Base-by-base conservation (phyloP, 2,888 invertebrate species). In the Ormyrus thymus region DNA sequence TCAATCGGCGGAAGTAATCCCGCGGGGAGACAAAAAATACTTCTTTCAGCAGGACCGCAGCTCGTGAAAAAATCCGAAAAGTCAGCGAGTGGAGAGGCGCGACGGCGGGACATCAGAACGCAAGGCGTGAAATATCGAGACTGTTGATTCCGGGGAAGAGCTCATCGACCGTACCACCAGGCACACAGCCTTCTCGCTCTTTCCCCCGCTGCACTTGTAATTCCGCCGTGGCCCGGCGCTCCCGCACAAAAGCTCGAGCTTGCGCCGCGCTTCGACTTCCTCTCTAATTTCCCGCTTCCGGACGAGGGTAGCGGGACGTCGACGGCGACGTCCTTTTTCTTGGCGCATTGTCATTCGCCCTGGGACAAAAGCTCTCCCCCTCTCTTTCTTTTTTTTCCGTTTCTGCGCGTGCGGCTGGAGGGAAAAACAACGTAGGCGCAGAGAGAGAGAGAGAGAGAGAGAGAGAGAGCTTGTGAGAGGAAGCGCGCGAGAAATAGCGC, bases 231-330 rank as follows among this genome's bases (percentile, higher is more conserved):
- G 45, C n/a, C 48, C 11, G 45, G 10, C 29, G 59, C 48, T 51
- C 51, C 55, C 9, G 55, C 68, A 15, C 29, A 48, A 69, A 58
- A 56, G 69, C 56, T 13, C 10, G 29, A 29, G 29, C 29, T 29
- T 1, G 29, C 29, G 29, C 29, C 29, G 29, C 29, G 29, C 29
- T 29, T 29, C 29, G 46, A n/a, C 13, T 51, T 64, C 50, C 64
- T 65, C 80, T 81, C 77, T 83, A 81, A 83, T 83, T 82, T 79
- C 77, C 80, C 75, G 80, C 59, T 76, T 70, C 74, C 64, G 71
- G 29, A 72, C 13, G 59, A 72, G 61, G 71, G 11, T 11, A 66
- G 48, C 46, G 75, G 46, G 58, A 73, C 76, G 68, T 50, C 70
- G 76, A 10, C 29, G 66, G 15, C 74, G 77, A 71, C 46, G 51